These are phyloP conservation scores for Drosophila antonietae DNA, from an alignment of 2,888 invertebrate species.

Conservation along the genomic window DNA sequence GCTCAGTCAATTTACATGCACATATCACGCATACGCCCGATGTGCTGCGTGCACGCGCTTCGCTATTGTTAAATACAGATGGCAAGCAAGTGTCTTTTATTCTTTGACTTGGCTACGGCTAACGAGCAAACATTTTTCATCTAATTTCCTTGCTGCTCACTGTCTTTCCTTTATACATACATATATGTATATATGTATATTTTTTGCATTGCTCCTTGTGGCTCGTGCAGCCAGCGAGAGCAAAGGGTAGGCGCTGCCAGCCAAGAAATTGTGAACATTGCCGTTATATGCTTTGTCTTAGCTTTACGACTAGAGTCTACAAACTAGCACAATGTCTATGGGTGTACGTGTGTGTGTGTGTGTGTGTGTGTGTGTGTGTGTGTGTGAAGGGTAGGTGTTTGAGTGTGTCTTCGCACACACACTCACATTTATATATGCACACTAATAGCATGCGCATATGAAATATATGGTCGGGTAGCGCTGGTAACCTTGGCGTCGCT, in stretches of 20 bases:
- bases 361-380: not conserved
- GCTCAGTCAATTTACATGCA: conserved; percentile 1
- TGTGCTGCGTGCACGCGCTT: not conserved
- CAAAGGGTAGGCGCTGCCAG: conserved; percentile 36
- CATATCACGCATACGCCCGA: conserved; percentile 14
- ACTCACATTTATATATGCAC: not conserved
- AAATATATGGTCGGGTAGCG: conserved; percentile 38
- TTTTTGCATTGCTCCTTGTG: conserved; percentile 27
- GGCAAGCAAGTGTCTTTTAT: conserved; percentile 26
- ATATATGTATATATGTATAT: not conserved
- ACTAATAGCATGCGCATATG: conserved; percentile 33
- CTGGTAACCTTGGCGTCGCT: conserved; percentile 69
- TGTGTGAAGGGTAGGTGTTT: conserved; percentile 4
- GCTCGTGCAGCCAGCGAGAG: conserved; percentile 16
- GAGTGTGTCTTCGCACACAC: conserved; percentile 7
- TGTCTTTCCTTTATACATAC: not conserved
- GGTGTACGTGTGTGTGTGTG: not conserved
- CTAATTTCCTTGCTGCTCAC: conserved; percentile 12
- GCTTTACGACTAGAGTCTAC: conserved; percentile 14
- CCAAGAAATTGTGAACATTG: conserved; percentile 48
- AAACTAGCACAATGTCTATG: conserved; percentile 4
- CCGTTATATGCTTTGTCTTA: conserved; percentile 43
- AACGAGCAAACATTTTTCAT: conserved; percentile 47
- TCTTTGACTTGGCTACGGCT: conserved; percentile 29
- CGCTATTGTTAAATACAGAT: conserved; percentile 2